Evolutionary conservation across 2,113 vertebrate species (phyloP).

Genomic region (Ellobius talpinus): DNA sequence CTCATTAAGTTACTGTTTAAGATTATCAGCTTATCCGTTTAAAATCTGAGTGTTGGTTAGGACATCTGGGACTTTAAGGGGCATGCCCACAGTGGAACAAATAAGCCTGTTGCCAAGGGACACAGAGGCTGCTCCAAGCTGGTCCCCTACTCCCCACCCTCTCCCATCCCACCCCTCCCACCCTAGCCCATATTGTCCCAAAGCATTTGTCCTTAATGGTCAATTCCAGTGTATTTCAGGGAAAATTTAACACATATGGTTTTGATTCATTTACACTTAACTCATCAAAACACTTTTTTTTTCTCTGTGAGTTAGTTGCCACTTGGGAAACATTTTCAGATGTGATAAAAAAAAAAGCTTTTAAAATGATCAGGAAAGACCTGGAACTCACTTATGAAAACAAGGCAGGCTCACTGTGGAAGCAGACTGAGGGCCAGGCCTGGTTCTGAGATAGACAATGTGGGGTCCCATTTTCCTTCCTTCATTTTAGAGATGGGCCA

Average conservation of each 20-base stretch:
- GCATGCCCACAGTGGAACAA: neutral
- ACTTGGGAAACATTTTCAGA: slow-evolving; percentile 73
- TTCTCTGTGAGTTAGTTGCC: slow-evolving; percentile 50
- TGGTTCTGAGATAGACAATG: neutral
- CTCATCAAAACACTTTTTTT: slow-evolving; percentile 67
- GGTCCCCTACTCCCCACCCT: neutral
- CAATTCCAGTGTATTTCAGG: slow-evolving; percentile 64
- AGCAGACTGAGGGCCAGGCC: neutral
- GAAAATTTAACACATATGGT: slow-evolving; percentile 72
- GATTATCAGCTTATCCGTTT: slow-evolving; percentile 7
- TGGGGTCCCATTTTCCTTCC: neutral
- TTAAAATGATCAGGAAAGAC: slow-evolving; percentile 50
- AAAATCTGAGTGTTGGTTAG: neutral
- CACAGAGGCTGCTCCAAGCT: neutral
- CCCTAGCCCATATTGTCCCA: neutral
- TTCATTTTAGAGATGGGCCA: neutral
- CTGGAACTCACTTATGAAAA: neutral
- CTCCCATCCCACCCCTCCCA: neutral
- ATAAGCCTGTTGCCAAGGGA: neutral
- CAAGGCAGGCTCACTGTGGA: neutral
- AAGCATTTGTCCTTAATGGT: slow-evolving; percentile 41
- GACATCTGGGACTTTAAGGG: neutral
- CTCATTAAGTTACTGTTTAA: slow-evolving; percentile 41
- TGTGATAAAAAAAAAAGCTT: slow-evolving; percentile 65
- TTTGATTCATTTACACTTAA: slow-evolving; percentile 79